These are phyloP conservation scores for Sylvia atricapilla DNA, from an alignment of 2,113 vertebrate genomes.

Conservation along the genomic window DNA sequence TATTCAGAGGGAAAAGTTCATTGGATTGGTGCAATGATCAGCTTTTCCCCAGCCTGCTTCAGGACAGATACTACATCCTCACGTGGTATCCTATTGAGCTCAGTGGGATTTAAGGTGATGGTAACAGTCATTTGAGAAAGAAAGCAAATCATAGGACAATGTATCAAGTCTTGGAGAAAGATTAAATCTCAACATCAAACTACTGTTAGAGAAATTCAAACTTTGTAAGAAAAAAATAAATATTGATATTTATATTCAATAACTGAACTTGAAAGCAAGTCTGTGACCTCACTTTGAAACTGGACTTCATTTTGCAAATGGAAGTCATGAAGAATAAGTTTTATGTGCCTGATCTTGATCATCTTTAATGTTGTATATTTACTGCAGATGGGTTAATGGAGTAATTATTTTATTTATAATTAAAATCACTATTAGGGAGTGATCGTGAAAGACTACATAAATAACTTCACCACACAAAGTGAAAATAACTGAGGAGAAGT, in stretches of 20 bases:
- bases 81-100: rapidly evolving
- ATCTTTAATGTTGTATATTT: not conserved
- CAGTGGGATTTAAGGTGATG: not conserved
- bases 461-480: not conserved
- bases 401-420: not conserved
- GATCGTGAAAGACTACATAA: not conserved
- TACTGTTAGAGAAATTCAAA: not conserved
- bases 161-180: not conserved
- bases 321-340: not conserved
- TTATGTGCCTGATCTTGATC: not conserved
- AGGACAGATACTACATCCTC: not conserved
- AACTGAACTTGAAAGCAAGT: not conserved
- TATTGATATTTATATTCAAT: not conserved
- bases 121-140: not conserved
- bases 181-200: not conserved
- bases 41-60: not conserved
- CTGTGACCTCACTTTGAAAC: not conserved
- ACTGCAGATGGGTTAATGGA: not conserved
- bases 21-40: not conserved
- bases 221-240: not conserved
- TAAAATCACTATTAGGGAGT: not conserved
- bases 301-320: not conserved
- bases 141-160: not conserved
- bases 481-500: constrained; percentile 10
- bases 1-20: not conserved